Conservation (phyloP, 2,113 vertebrate genomes). For the Petromus typicus region DNA sequence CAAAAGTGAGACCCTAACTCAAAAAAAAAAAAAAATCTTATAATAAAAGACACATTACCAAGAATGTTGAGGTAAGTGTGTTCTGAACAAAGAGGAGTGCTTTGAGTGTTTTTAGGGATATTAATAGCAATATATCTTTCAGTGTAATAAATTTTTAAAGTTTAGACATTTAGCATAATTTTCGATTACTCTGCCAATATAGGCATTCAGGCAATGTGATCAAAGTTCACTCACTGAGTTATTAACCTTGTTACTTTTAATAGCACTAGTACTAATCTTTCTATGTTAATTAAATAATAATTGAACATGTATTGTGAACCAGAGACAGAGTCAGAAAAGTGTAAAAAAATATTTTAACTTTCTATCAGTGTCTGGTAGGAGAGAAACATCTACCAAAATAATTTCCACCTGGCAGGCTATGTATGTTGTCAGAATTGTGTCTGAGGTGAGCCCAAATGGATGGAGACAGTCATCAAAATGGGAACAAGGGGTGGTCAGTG, state of each 20-base stretch:
- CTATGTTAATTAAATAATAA: neutral
- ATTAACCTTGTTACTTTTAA: neutral
- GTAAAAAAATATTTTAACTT: neutral
- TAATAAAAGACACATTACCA: neutral
- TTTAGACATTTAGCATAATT: neutral
- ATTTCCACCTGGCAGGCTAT: neutral
- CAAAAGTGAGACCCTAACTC: no score
- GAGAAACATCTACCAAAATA: neutral
- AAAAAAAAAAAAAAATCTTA: no score
- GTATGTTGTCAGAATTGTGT: neutral
- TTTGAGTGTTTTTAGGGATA: neutral
- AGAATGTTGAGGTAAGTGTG: neutral
- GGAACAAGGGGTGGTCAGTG: neutral
- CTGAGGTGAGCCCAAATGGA: neutral
- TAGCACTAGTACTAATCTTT: neutral
- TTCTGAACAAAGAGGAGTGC: neutral
- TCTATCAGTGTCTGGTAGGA: neutral
- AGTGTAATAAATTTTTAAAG: neutral
- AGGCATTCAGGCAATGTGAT: fast-evolving
- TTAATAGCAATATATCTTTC: neutral
- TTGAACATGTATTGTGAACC: neutral
- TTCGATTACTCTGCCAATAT: neutral
- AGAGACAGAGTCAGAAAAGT: neutral
- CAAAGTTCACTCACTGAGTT: neutral
- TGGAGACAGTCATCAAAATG: neutral